Base-by-base conservation (phyloP, 2,113 vertebrate species). In the Brachirus orientalis region DNA sequence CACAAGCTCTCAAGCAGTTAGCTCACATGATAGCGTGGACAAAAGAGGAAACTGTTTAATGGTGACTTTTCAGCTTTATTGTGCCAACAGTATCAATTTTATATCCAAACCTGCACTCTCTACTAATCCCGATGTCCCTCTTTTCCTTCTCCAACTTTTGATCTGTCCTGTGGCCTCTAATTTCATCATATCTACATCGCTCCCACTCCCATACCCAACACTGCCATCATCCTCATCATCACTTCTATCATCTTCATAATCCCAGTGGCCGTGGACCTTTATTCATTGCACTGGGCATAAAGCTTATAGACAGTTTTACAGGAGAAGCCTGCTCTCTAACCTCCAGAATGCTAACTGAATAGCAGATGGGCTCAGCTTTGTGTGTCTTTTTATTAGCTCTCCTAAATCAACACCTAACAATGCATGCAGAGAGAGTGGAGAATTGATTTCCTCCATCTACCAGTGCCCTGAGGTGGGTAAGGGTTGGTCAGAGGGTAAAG, bases 351-450 rank as follows among this genome's bases (percentile, higher is more conserved):
- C 75, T 79, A 77, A 83, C 85, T 77, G 90, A 90, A 88, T 83
- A 89, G 85, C 88, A 91, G 90, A 89, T 89, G 89, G 87, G 78
- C 79, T 77, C 69, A 81, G 89, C 87, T 90, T 90, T 89, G 88
- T 91, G 87, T 86, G 80, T 85, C 73, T 70, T 88, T 92, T 92
- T 92, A 92, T 92, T 91, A 87, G 87, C 77, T 80, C 84, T 36
- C 86, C 80, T 92, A 90, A 92, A 91, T 92, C 90, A 91, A 85
- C 86, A 86, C 73, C 83, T 88, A 91, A 91, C 91, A 92, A 91
- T 86, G 86, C 80, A 84, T 41, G 54, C 69, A 61, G 76, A 74
- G 76, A 62, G 73, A 65, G 63, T 69, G 66, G 55, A 75, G 88
- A 75, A 89, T 90, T 91, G 87, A 91, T 92, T 90, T 90, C 73